Conservation (phyloP, 2,888 invertebrate species). For the Andrena marginata region DNA sequence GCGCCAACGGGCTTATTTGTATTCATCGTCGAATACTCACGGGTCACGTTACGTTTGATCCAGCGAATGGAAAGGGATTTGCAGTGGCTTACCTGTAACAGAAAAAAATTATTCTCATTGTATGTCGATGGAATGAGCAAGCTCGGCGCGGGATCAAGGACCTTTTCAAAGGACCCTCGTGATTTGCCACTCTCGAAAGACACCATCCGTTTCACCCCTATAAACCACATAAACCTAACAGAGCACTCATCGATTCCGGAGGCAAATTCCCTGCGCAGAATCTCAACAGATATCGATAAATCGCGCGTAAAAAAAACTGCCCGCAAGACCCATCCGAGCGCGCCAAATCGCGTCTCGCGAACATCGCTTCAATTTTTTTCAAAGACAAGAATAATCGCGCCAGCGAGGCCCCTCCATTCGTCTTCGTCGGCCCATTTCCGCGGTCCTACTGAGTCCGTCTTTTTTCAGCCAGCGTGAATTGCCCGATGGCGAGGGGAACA, state of each 20-base stretch:
- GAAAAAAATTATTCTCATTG: conserved; percentile 37
- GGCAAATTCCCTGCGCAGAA: conserved; percentile 1
- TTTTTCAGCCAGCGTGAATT: background rate
- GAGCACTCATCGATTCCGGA: background rate
- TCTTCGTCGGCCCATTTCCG: conserved; percentile 40
- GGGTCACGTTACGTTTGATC: conserved; percentile 49
- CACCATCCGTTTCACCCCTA: background rate
- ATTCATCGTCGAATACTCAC: conserved; percentile 58
- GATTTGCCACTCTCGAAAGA: background rate
- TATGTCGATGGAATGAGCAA: conserved; percentile 27
- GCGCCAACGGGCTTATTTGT: conserved; percentile 38
- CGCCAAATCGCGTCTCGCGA: background rate
- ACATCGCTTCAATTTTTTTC: conserved; percentile 8
- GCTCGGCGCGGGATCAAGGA: background rate
- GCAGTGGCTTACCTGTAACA: conserved; percentile 70
- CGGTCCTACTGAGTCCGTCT: conserved; percentile 19
- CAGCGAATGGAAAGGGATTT: conserved; percentile 36
- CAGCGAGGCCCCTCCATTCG: conserved; percentile 3
- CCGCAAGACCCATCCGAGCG: background rate
- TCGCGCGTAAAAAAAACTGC: background rate
- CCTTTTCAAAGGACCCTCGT: background rate
- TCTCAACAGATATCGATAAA: background rate
- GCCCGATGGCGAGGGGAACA: background rate
- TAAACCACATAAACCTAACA: background rate
- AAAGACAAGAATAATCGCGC: conserved; percentile 5